phyloP scores from a whole-genome alignment of 2,888 invertebrate species.

The Cantharis flavilabris region DNA sequence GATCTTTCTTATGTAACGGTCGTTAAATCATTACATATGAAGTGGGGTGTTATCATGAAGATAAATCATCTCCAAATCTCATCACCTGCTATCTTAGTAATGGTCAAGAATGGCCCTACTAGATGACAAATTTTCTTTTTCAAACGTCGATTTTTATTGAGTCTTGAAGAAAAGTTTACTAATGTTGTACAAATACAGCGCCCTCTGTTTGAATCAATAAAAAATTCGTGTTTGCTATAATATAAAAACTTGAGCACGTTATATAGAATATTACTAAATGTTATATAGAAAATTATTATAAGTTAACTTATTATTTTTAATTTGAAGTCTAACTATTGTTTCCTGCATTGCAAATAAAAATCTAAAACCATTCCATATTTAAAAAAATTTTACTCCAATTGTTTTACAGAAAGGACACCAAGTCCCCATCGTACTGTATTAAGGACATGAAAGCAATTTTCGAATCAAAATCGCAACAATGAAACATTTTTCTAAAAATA shows the following conservation, averaged over 20 bases:
- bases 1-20: background rate
- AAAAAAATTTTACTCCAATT: conserved; percentile 8
- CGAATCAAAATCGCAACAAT: conserved; percentile 69
- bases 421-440: conserved; percentile 75
- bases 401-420: conserved; percentile 67
- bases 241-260: too few species aligned
- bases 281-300: too few species aligned
- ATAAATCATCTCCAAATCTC: background rate
- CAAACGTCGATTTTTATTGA: background rate
- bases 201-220: background rate
- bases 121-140: background rate
- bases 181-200: background rate
- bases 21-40: background rate
- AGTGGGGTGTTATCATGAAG: background rate
- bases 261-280: too few species aligned
- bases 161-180: background rate
- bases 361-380: too few species aligned
- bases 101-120: background rate
- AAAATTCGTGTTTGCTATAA: too few species aligned
- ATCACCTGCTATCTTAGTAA: background rate
- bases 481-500: conserved; percentile 21
- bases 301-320: too few species aligned
- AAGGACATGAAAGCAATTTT: conserved; percentile 83
- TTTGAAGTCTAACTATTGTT: too few species aligned
- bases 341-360: too few species aligned